These are phyloP conservation scores for Pampusana beccarii DNA, from an alignment of 2,113 vertebrate species.

Conservation along the genomic window DNA sequence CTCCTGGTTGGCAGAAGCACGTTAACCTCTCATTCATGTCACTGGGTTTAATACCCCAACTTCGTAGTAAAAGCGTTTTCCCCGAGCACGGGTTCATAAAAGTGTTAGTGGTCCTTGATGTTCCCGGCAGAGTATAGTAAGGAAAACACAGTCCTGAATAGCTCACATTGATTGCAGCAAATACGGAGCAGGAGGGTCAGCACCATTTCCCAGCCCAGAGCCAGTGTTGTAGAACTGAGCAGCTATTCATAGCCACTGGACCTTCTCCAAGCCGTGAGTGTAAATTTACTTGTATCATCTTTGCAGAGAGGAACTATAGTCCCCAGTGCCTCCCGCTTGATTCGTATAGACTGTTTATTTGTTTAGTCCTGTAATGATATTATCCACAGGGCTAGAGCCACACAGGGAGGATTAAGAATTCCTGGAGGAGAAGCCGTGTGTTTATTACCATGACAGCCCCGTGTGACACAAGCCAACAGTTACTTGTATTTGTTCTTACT, in stretches of 20 bases:
- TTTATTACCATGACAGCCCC: slow-evolving; percentile 78
- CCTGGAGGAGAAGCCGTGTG: slow-evolving; percentile 69
- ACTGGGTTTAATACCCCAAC: slow-evolving; percentile 58
- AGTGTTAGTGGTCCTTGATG: slow-evolving; percentile 76
- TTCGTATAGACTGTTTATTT: slow-evolving; percentile 84
- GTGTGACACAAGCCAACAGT: slow-evolving; percentile 77
- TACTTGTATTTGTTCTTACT: slow-evolving; percentile 15
- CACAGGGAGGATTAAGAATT: slow-evolving; percentile 77
- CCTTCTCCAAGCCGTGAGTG: slow-evolving; percentile 74
- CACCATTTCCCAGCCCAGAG: slow-evolving; percentile 70
- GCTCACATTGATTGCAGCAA: slow-evolving; percentile 80
- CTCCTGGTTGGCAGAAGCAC: slow-evolving; percentile 43
- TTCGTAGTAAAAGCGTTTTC: slow-evolving; percentile 61
- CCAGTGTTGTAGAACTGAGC: slow-evolving; percentile 79
- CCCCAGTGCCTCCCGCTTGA: slow-evolving; percentile 72
- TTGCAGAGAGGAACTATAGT: slow-evolving; percentile 73
- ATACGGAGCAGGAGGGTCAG: slow-evolving; percentile 80
- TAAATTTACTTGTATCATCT: slow-evolving; percentile 83
- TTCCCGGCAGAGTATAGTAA: slow-evolving; percentile 79
- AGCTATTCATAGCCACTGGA: slow-evolving; percentile 81
- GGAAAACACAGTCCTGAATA: slow-evolving; percentile 84
- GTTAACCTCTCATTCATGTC: slow-evolving; percentile 71
- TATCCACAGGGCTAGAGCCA: slow-evolving; percentile 78
- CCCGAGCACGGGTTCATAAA: slow-evolving; percentile 75
- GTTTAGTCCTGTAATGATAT: slow-evolving; percentile 86